These are phyloP conservation scores for Zaprionus bogoriensis DNA, from an alignment of 2,888 invertebrate genomes.

Conservation along the genomic window DNA sequence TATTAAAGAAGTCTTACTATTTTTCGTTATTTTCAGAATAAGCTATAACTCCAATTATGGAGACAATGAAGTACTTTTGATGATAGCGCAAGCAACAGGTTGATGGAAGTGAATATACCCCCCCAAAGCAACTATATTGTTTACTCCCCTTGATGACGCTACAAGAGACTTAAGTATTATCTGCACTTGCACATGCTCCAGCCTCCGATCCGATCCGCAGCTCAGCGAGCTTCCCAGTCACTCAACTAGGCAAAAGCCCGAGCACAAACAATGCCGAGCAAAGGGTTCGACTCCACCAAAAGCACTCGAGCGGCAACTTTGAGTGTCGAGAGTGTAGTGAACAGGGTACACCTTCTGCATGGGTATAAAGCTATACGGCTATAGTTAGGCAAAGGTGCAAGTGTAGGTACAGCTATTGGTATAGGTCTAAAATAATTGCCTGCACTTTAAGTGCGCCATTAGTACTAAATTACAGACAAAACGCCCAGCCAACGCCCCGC, in stretches of 20 bases:
- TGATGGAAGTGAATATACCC: too few relatives aligned
- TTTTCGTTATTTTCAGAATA: too few relatives aligned
- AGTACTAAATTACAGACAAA: slow-evolving; percentile 75
- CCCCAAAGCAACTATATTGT: too few relatives aligned
- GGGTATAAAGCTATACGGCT: not conserved
- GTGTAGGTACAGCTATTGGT: slow-evolving; percentile 16
- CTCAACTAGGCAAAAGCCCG: not conserved
- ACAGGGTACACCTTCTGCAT: slow-evolving; percentile 21
- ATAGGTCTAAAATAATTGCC: slow-evolving; percentile 72
- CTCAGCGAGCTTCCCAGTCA: not conserved
- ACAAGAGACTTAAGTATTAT: not conserved
- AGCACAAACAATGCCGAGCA: slow-evolving; percentile 12
- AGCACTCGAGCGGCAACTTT: slow-evolving; percentile 46
- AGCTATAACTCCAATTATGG: too few relatives aligned
- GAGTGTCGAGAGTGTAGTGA: slow-evolving; percentile 13
- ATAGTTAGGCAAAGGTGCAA: not conserved
- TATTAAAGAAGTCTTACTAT: too few relatives aligned
- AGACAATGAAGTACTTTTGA: too few relatives aligned
- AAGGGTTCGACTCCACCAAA: slow-evolving; percentile 28
- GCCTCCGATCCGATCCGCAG: not conserved
- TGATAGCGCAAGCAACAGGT: too few relatives aligned
- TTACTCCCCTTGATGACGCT: too few relatives aligned
- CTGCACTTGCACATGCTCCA: not conserved
- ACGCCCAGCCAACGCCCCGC: slow-evolving; percentile 29
- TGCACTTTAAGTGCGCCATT: slow-evolving; percentile 72